Base-by-base conservation (phyloP, 2,888 invertebrate genomes). In the Cephus spinipes region DNA sequence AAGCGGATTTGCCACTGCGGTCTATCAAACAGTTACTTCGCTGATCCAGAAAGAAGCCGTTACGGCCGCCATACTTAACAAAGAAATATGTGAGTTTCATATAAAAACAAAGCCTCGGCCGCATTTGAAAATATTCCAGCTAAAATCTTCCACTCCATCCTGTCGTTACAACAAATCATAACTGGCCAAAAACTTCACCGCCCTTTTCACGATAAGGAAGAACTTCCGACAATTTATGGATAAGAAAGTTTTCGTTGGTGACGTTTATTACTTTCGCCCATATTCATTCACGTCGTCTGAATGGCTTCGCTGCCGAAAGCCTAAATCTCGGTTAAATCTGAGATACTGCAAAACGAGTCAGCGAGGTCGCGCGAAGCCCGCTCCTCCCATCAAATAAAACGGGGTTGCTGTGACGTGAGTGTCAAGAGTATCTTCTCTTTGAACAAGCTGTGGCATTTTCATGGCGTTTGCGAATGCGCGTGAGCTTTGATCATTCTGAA, bases 141-240 rank as follows among this genome's bases (percentile, higher is more conserved):
- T 30, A 32, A 30, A 69, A 69, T 4, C 69, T 40, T 40, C 40
- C 40, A 40, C 40, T 40, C 69, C 30, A 69, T 15, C 69, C 69
- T 40, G 15, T 32, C 69, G 69, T 69, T 69, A 79, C 81, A 80
- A 83, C 83, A 82, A 85, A 85, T 85, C 85, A 84, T 85, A 85
- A 83, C 83, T 82, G 80, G 81, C 78, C 82, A 81, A 81, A 81
- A 84, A 85, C 83, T 83, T 81, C 82, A 84, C 79, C 82, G 82
- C 80, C 83, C 82, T 82, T 82, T 80, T 80, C 82, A 82, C 84
- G 84, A 85, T 85, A 84, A 85, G 83, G 80, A 80, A 81, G 82
- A 87, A 87, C 85, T 87, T 86, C 85, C 83, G 83, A 84, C 85
- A 86, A 87, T 87, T 87, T 86, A 85, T 85, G 83, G 81, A 82